These are phyloP conservation scores for Saccopteryx bilineata DNA, from an alignment of 2,113 vertebrate genomes.

Conservation along the genomic window DNA sequence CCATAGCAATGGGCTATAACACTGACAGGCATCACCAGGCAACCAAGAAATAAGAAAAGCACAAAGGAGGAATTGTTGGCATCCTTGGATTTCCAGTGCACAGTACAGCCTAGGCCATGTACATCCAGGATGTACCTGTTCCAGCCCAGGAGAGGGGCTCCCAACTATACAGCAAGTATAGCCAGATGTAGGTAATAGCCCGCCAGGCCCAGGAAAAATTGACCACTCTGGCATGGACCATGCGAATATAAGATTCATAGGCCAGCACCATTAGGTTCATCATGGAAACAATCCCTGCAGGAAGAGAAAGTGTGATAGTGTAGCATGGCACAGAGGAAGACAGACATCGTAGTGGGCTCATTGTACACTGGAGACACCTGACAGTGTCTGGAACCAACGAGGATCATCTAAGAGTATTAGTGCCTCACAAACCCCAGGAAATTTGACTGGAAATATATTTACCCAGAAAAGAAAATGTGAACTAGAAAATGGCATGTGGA, in stretches of 20 bases:
- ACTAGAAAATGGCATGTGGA: neutral
- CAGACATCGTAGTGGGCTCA: rapidly evolving
- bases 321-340: neutral
- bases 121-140: constrained; percentile 95
- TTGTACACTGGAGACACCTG: neutral
- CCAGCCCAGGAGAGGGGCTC: constrained; percentile 95
- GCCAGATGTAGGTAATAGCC: constrained; percentile 94
- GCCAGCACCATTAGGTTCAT: constrained; percentile 94
- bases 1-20: constrained; percentile 96
- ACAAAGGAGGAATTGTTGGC: constrained; percentile 94
- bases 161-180: constrained; percentile 97
- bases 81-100: constrained; percentile 95
- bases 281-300: constrained; percentile 95
- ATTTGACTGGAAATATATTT: neutral
- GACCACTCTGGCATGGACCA: constrained; percentile 95
- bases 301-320: constrained; percentile 69
- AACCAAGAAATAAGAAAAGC: constrained; percentile 94
- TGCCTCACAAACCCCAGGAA: neutral
- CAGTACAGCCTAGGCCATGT: constrained; percentile 93
- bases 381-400: neutral
- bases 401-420: neutral
- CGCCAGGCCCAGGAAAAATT: constrained; percentile 95
- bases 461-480: neutral
- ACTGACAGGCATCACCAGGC: constrained; percentile 93
- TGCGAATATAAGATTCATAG: constrained; percentile 95